These are phyloP conservation scores for Epizoanthus scotinus DNA, from an alignment of 92 coral and sea anemone species.

Conservation along the genomic window DNA sequence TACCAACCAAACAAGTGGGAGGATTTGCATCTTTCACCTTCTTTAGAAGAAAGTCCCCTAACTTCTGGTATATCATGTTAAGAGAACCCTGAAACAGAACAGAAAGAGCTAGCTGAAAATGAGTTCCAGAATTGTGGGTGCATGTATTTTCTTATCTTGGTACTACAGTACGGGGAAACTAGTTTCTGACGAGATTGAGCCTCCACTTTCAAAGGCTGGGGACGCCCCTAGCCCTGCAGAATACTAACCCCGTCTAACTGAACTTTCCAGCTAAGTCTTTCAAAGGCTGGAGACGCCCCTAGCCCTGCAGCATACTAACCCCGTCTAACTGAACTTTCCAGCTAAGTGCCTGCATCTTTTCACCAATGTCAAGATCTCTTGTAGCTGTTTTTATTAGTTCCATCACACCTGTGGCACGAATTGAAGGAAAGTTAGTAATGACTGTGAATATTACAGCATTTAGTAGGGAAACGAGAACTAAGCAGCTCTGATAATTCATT, in stretches of 20 bases:
- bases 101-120: background rate
- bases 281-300: too few species aligned
- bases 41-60: slow-evolving; percentile 64
- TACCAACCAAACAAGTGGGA: slow-evolving; percentile 44
- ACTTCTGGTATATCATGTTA: slow-evolving; percentile 56
- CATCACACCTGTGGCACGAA: slow-evolving; percentile 60
- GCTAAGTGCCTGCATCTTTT: slow-evolving; percentile 66
- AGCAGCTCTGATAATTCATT: background rate
- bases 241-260: slow-evolving; percentile 78
- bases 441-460: background rate
- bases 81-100: slow-evolving; percentile 55
- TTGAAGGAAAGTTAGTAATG: background rate
- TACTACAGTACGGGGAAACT: too few species aligned
- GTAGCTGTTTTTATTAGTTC: slow-evolving; percentile 83
- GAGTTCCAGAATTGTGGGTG: too few species aligned
- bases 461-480: background rate
- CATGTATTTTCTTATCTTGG: too few species aligned
- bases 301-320: slow-evolving; percentile 57
- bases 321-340: slow-evolving; percentile 75
- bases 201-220: too few species aligned
- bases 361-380: slow-evolving; percentile 73
- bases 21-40: slow-evolving; percentile 55
- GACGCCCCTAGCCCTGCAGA: too few species aligned
- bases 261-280: slow-evolving; percentile 65
- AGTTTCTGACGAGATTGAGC: too few species aligned